Evolutionary conservation across 2,888 invertebrate genomes (phyloP), one percentile per base, ranked within the genome.

Genomic region (Tanytarsus gracilentus): DNA sequence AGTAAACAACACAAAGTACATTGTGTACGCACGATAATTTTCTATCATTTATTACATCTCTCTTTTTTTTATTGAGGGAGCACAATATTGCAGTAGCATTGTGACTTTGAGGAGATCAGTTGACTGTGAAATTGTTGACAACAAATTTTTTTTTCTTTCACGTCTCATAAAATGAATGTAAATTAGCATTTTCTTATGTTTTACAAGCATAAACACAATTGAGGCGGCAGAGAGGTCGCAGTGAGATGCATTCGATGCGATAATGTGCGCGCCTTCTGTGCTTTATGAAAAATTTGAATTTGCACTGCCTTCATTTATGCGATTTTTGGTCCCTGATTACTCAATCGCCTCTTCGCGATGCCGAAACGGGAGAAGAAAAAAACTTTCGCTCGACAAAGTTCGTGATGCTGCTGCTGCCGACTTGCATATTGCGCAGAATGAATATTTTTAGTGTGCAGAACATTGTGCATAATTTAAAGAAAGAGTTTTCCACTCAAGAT

Each of bases 141-240:
- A 29, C 58, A 11, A 29, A 23, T 44, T 44, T 8, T 33, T 33
- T 14, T 33, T 36, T 36, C 16, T 6, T 55, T 55, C 30, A 58
- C 48, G 58, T n/a, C n/a, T n/a, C n/a, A n/a, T 58, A 58, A 58
- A 58, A 48, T 58, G 48, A 29, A 21, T 58, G 27, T 18, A 33
- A 58, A 58, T 58, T 44, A 44, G 44, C 29, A 58, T 48, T 48
- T 58, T 48, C 27, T 58, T 30, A 58, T 58, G 58, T 48, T 58
- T 58, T 58, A 58, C 58, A 58, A 58, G 58, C 26, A 9, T 29
- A 4, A 16, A 58, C 58, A 48, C 21, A 9, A 25, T n/a, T n/a
- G n/a, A n/a, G n/a, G n/a, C n/a, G n/a, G n/a, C n/a, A n/a, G n/a
- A n/a, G n/a, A 40, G 25, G 36, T 39, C 33, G 25, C 39, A 33